Percentiles rank a stretch among this genome's conserved stretches.
These are phyloP conservation scores for Smutsia gigantea DNA, from an alignment of 2,797 vertebrate genomes.

Conservation along the genomic window DNA sequence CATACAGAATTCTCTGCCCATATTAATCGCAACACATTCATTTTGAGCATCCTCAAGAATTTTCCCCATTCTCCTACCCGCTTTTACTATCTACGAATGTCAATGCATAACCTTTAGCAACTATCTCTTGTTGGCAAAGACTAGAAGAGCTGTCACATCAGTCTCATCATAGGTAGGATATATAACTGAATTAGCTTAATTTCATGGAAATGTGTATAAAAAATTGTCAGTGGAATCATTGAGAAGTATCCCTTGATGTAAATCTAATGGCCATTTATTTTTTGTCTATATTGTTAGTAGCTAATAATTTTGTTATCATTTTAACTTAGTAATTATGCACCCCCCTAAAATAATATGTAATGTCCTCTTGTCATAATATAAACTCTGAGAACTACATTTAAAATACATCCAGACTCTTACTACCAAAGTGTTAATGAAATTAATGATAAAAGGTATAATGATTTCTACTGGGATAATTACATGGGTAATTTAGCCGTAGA, in stretches of 20 bases:
- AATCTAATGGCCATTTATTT: conserved; percentile 14
- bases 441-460: conserved; percentile 87
- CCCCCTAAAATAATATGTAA: conserved; percentile 68
- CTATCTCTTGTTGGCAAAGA: conserved; percentile 40
- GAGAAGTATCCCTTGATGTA: conserved; percentile 41
- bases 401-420: conserved; percentile 78
- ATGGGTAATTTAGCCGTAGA: conserved; percentile 91
- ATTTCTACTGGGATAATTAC: conserved; percentile 92
- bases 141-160: conserved; percentile 35
- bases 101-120: background rate
- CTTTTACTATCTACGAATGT: background rate
- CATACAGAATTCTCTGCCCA: background rate
- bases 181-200: conserved; percentile 57
- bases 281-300: conserved; percentile 49
- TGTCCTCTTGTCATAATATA: conserved; percentile 76
- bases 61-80: background rate
- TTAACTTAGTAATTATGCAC: conserved; percentile 74
- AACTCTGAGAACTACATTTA: conserved; percentile 75
- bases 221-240: conserved; percentile 10
- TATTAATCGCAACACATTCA: background rate
- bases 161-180: conserved; percentile 33
- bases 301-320: conserved; percentile 70
- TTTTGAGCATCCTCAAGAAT: background rate
- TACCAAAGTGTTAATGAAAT: conserved; percentile 84
- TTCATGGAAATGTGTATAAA: conserved; percentile 46